Evolutionary conservation across 2,888 invertebrate species (phyloP).

Genomic region (Drosophila ustulata): DNA sequence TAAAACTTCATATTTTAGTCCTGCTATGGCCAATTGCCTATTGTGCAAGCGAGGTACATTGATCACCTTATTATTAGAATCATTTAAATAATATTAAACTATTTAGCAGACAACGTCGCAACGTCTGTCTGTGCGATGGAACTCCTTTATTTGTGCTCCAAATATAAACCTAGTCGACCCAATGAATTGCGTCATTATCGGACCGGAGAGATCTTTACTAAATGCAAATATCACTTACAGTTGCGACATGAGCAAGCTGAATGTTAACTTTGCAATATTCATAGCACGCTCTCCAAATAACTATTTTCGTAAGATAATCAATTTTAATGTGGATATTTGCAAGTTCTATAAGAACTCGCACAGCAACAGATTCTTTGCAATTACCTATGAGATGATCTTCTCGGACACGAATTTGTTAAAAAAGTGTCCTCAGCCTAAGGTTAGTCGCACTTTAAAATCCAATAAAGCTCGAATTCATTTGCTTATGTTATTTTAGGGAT

Average conservation of each 20-base stretch:
- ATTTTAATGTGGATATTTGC: conserved; percentile 44
- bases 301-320: conserved; percentile 27
- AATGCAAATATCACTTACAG: conserved; percentile 24
- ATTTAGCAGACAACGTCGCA: not conserved
- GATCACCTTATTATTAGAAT: not conserved
- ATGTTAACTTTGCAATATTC: conserved; percentile 28
- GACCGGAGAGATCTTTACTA: conserved; percentile 26
- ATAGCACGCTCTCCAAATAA: not conserved
- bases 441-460: not conserved
- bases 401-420: conserved; percentile 23
- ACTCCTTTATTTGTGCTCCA: conserved; percentile 25
- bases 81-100: not conserved
- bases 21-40: conserved; percentile 2
- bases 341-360: conserved; percentile 23
- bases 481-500: conserved; percentile 3
- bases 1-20: not conserved
- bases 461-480: not conserved
- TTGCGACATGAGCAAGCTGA: conserved; percentile 7
- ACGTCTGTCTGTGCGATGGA: conserved; percentile 41
- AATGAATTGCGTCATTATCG: conserved; percentile 32
- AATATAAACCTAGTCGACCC: conserved; percentile 31
- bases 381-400: conserved; percentile 32
- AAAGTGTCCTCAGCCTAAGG: conserved; percentile 43
- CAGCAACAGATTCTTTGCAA: conserved; percentile 29
- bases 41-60: conserved; percentile 11